A percentile compares a stretch with the other conserved stretches of the same genome.
Conservation (phyloP, 2,888 invertebrate species). For the Amphimallon solstitiale region DNA sequence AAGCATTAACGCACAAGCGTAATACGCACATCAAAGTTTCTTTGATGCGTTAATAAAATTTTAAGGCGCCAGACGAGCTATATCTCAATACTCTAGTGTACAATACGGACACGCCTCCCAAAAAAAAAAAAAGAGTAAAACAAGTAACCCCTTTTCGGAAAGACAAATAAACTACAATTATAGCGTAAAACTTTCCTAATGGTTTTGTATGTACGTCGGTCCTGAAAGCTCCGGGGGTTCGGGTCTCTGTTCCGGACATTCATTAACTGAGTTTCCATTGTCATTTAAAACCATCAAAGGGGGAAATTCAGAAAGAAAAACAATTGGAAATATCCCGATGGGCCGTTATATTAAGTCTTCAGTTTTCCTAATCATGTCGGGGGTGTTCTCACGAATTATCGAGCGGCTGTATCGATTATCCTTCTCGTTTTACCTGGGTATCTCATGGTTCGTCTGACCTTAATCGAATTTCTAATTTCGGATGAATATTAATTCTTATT, state of each 20-base stretch:
- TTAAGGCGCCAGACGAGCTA: too few species aligned
- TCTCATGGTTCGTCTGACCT: slow-evolving; percentile 7
- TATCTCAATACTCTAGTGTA: too few species aligned
- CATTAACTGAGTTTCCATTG: slow-evolving; percentile 33
- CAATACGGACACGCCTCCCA: too few species aligned
- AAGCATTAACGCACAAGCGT: too few species aligned
- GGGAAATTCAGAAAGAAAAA: slow-evolving; percentile 28
- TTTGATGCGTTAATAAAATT: too few species aligned
- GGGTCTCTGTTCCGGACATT: slow-evolving; percentile 27
- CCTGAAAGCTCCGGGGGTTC: slow-evolving; percentile 9
- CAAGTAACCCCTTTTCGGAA: slow-evolving; percentile 4
- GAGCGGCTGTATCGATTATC: slow-evolving; percentile 12
- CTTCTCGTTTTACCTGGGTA: neutral
- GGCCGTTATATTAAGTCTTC: slow-evolving; percentile 15
- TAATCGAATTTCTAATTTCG: slow-evolving; percentile 27
- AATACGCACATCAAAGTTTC: too few species aligned
- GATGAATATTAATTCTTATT: slow-evolving; percentile 5
- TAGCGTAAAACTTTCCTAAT: slow-evolving; percentile 20
- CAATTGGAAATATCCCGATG: slow-evolving; percentile 23
- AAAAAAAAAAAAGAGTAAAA: too few species aligned
- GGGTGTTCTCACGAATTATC: slow-evolving; percentile 18
- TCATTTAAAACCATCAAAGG: slow-evolving; percentile 35
- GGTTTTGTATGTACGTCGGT: slow-evolving; percentile 16
- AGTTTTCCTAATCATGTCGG: slow-evolving; percentile 14
- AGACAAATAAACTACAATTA: slow-evolving; percentile 12